Conservation (phyloP, 2,888 invertebrate species). For the Cheilosia impressa region DNA sequence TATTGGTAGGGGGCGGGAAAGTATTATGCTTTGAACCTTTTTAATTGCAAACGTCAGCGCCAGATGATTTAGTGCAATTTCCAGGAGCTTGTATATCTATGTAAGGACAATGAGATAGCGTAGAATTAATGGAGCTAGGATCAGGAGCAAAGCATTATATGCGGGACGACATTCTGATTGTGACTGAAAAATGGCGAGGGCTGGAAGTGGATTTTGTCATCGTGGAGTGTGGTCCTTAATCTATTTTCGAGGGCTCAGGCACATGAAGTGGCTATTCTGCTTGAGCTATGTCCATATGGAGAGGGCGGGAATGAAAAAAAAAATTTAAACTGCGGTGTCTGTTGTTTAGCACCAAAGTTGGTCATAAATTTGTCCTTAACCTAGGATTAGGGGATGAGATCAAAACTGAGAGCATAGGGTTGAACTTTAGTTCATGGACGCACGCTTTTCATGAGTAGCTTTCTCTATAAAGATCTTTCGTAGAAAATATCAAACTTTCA, state of each 20-base stretch:
- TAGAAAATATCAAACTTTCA: no score
- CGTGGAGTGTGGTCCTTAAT: conserved; percentile 45
- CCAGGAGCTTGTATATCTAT: conserved; percentile 38
- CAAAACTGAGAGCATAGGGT: no score
- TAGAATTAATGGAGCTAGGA: conserved; percentile 24
- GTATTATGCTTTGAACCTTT: conserved; percentile 64
- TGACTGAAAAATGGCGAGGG: conserved; percentile 41
- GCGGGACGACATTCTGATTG: conserved; percentile 16
- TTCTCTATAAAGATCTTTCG: no score
- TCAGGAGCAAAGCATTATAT: conserved; percentile 16
- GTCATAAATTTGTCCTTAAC: no score
- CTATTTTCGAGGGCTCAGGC: conserved; percentile 9
- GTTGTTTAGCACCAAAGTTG: background rate
- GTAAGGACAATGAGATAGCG: conserved; percentile 23
- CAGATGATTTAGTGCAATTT: conserved; percentile 73
- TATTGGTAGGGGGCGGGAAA: background rate
- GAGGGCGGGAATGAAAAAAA: background rate
- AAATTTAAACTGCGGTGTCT: background rate
- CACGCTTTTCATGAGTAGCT: no score
- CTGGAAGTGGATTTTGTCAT: conserved; percentile 38
- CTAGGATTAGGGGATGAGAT: no score
- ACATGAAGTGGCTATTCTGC: background rate
- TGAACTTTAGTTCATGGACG: no score
- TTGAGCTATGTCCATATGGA: background rate
- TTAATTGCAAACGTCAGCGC: conserved; percentile 73